Evolutionary conservation across 2,113 vertebrate species (phyloP), one percentile per base, ranked within the genome.

Genomic region (Callopanchax toddi): DNA sequence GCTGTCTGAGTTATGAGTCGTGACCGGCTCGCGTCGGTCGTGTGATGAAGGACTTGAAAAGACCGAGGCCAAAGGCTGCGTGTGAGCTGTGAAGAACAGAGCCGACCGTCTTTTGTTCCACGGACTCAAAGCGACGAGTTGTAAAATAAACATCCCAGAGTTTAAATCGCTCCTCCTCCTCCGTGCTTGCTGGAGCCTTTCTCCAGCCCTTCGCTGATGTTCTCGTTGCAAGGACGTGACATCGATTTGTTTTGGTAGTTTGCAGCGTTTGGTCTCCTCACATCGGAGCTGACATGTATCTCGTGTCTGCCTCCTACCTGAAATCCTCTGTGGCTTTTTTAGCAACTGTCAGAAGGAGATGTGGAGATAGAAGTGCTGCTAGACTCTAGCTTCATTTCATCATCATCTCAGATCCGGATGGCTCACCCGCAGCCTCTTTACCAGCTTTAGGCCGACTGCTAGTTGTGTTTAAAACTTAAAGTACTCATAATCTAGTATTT

Each of bases 61-160:
- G 76, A 63, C 68, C 26, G 23, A 72, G 84, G 79, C 86, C 82
- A 80, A 65, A 61, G 79, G 58, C 76, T 86, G 65, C 85, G 65
- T 81, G 56, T 81, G 78, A 84, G 81, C 60, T 72, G 46, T 25
- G 15, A 79, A 74, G 79, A 85, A 75, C 58, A 76, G 67, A 83
- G 60, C 45, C 21, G 1, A 10, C 6, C 3, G 60, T 74, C 81
- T 89, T 49, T 85, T 81, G 79, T 86, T 83, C 65, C 61, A 11
- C 56, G 42, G 64, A 79, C 72, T 80, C 72, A 80, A 72, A 83
- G 73, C 36, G 60, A 60, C 68, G 79, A 81, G 76, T 74, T 78
- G 68, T 72, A 62, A 84, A 87, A 81, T 78, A 88, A 88, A 88
- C 81, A 86, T 86, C 68, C 70, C 26, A 44, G 71, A 85, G 79